A percentile compares a stretch with the other conserved stretches of the same genome.
Conservation (phyloP, 2,888 invertebrate species). For the Polietes domitor region DNA sequence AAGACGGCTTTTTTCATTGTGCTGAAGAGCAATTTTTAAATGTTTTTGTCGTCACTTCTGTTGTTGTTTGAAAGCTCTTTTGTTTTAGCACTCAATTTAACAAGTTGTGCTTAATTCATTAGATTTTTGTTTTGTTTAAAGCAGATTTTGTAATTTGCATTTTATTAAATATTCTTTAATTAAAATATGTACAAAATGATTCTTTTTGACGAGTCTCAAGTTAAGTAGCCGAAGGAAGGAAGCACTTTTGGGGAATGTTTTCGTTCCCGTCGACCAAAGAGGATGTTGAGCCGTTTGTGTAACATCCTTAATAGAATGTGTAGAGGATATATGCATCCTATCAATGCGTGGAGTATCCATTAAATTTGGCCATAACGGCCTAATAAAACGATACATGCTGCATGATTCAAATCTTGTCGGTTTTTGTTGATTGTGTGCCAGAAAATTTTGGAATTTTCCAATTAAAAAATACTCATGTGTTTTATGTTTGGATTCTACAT, state of each 20-base stretch:
- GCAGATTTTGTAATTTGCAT: slow-evolving; percentile 20
- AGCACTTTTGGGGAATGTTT: neutral
- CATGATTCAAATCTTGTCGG: too few relatives aligned
- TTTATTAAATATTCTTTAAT: slow-evolving; percentile 6
- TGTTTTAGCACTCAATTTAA: slow-evolving; percentile 56
- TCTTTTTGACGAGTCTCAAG: neutral
- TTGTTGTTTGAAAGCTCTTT: slow-evolving; percentile 31
- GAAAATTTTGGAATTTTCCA: too few relatives aligned
- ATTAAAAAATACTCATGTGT: too few relatives aligned
- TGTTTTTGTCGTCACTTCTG: slow-evolving; percentile 50
- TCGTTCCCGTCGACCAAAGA: neutral
- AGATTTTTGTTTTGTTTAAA: slow-evolving; percentile 27
- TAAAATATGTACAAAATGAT: neutral
- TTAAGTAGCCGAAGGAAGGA: neutral
- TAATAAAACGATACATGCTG: too few relatives aligned
- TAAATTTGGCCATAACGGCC: too few relatives aligned
- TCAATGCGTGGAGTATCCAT: too few relatives aligned
- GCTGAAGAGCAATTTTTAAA: slow-evolving; percentile 37
- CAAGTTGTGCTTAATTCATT: slow-evolving; percentile 44
- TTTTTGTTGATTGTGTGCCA: too few relatives aligned
- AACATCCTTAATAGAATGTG: too few relatives aligned
- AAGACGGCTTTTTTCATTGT: slow-evolving; percentile 18
- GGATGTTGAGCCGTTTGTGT: too few relatives aligned
- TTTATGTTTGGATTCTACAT: too few relatives aligned
- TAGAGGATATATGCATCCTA: too few relatives aligned